Base-by-base conservation (phyloP, 2,113 vertebrate genomes). In the Podiceps cristatus region DNA sequence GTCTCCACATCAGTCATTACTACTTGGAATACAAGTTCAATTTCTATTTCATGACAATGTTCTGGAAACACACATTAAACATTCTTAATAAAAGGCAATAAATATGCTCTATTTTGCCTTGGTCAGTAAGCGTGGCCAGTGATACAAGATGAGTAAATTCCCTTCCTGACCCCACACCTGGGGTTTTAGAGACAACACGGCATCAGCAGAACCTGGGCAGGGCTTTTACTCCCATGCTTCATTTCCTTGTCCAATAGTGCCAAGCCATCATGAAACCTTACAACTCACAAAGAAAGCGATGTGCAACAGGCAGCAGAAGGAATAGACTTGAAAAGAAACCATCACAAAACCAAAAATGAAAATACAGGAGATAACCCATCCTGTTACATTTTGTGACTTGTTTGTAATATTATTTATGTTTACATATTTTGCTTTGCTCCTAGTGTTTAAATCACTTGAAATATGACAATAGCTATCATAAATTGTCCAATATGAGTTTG, bases 101-200 rank as follows among this genome's bases (percentile, higher is more conserved):
- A 80, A 67, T 28, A 73, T 12, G 11, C 52, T 79, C 10, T 8
- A 66, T 91, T 93, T 86, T 91, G 29, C n/a, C 9, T 69, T 58
- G 37, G 28, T 50, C 37, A 58, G 44, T 10, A 74, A 87, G 19
- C 0, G 0, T 49, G 18, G n/a, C 31, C 40, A 71, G 33, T 18
- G 10, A 67, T 19, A 58, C 4, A 69, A 59, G 19, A 17, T 2
- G 76, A 67, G 5, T 27, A 69, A 84, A 66, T 42, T 84, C 17
- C 18, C 10, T 50, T 93, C 56, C 69, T 68, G 52, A 50, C 1
- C 3, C 18, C 8, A 15, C 18, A 6, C 5, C 8, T 74, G 47
- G 49, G 0, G 7, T 47, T 67, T 28, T 59, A 79, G 29, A 19
- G 8, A 59, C 2, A 11, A 13, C 55, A n/a, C 0, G 0, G 12